Percentiles rank a stretch among this genome's conserved stretches.
These are phyloP conservation scores for Alectura lathami DNA, from an alignment of 2,113 vertebrate species.

Conservation along the genomic window DNA sequence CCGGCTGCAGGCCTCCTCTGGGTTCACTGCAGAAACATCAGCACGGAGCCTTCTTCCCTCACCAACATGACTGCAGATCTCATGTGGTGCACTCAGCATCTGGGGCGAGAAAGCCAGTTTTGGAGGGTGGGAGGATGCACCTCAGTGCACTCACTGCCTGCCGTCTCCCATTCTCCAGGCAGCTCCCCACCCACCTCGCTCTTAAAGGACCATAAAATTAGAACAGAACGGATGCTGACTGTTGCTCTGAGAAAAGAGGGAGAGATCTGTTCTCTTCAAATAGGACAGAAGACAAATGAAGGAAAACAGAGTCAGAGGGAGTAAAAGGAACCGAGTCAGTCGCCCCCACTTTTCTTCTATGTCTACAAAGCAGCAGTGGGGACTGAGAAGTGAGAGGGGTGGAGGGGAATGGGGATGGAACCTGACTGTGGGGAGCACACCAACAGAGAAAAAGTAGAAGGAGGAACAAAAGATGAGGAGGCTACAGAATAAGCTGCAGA, in stretches of 20 bases:
- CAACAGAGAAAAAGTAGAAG: not conserved
- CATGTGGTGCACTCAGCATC: not conserved
- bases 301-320: not conserved
- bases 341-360: accelerated
- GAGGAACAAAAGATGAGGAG: not conserved
- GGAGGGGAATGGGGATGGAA: not conserved
- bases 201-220: not conserved
- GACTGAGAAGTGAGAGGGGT: not conserved
- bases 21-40: not conserved
- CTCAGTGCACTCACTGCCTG: accelerated
- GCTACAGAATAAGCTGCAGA: not conserved
- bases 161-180: not conserved
- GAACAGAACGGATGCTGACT: not conserved
- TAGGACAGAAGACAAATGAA: not conserved
- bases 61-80: not conserved
- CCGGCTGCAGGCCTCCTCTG: not conserved
- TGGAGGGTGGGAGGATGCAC: not conserved
- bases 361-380: not conserved
- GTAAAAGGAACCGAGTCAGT: not conserved
- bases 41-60: not conserved
- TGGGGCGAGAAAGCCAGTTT: not conserved
- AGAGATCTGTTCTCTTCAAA: not conserved
- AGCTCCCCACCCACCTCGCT: not conserved
- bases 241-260: not conserved
- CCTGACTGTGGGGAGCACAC: not conserved